Base-by-base conservation (phyloP, 2,797 vertebrate genomes). In the Dicrostonyx torquatus region DNA sequence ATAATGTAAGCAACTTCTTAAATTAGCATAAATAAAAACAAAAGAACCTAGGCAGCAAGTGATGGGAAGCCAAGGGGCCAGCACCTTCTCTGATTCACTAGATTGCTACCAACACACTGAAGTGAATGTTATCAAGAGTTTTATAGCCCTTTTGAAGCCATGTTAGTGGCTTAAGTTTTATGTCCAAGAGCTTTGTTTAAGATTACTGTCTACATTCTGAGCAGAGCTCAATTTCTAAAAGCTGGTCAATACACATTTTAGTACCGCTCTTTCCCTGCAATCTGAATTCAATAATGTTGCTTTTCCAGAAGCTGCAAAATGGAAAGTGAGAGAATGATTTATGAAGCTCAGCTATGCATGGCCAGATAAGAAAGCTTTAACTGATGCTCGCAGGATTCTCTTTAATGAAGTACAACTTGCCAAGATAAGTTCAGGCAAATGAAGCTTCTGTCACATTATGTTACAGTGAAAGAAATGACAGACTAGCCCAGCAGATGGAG, bases 321-420 rank as follows among this genome's bases (percentile, higher is more conserved):
- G 96, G 95, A 98, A 98, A 98, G 97, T 97, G 98, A 98, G 98
- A 98, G 98, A 98, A 98, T 98, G 98, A 98, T 98, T 98, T 98
- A 98, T 98, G 98, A 98, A 98, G 97, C 97, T 97, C 98, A 96
- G 97, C 97, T 98, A 98, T 98, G 98, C 98, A 98, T 98, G 97
- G 97, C 95, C 98, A 98, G 98, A 98, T 98, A 98, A 98, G 97
- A 98, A 98, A 98, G 98, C 98, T 98, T 98, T 98, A 98, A 98
- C 98, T 97, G 98, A 98, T 98, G 97, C 97, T 98, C 98, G 97
- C 98, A 98, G 97, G 97, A 98, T 98, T 98, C 97, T 96, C 97
- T 98, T 98, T 98, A 98, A 98, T 98, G 98, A 98, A 99, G 98
- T 98, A 98, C 98, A 98, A 98, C 98, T 98, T 98, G 98, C 98